Evolutionary conservation across 2,797 vertebrate species (phyloP).

Genomic region (Phrynocephalus forsythii): DNA sequence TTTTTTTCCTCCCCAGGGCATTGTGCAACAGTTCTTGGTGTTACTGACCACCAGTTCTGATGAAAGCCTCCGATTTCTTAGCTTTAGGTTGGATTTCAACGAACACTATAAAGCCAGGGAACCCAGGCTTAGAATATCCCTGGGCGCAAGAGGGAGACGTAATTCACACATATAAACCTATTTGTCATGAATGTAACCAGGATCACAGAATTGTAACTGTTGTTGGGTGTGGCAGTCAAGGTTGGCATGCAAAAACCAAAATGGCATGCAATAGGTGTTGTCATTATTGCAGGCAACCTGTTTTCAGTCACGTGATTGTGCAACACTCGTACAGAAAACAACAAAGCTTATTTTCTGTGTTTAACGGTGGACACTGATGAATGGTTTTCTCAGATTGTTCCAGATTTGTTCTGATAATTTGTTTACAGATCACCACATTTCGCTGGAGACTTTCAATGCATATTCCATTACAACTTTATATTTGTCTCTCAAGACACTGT

Average conservation of each 20-base stretch:
- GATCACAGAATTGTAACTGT: background rate
- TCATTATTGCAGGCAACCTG: conserved; percentile 35
- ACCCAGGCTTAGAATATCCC: conserved; percentile 89
- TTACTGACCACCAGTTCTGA: conserved; percentile 91
- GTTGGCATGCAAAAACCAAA: conserved; percentile 29
- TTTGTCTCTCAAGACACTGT: conserved; percentile 38
- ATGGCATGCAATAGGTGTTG: conserved; percentile 14
- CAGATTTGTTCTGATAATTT: conserved; percentile 53
- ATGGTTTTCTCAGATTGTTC: conserved; percentile 56
- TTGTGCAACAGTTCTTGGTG: conserved; percentile 96
- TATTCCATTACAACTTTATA: conserved; percentile 46
- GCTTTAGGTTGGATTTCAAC: conserved; percentile 97
- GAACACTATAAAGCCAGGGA: conserved; percentile 96
- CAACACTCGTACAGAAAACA: conserved; percentile 40
- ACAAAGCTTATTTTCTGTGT: conserved; percentile 53
- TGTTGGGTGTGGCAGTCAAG: conserved; percentile 28
- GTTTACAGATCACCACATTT: conserved; percentile 48
- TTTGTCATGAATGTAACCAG: background rate
- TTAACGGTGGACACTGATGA: conserved; percentile 50
- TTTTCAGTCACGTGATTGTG: conserved; percentile 33
- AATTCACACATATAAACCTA: conserved; percentile 85
- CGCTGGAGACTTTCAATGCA: conserved; percentile 63
- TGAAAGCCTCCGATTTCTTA: conserved; percentile 95
- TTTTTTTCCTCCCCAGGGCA: conserved; percentile 79
- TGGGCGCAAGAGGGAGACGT: conserved; percentile 88